Base-by-base conservation (phyloP, 2,888 invertebrate genomes). In the Cephus pygmeus region DNA sequence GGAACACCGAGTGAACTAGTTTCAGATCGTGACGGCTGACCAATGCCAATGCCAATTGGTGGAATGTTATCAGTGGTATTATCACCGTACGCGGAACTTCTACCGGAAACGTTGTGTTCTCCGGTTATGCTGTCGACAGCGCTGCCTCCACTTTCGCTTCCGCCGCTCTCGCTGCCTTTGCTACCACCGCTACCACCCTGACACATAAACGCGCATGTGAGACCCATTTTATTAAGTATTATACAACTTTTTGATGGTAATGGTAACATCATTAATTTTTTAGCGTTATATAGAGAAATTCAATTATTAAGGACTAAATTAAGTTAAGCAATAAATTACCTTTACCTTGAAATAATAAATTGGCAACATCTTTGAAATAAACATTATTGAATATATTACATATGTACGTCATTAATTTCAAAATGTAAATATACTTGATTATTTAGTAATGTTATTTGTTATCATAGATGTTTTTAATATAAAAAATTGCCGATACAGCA, bases 121-220 rank as follows among this genome's bases (percentile, higher is more conserved):
- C 98, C 97, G 34, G 96, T 96, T 86, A 98, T 97, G 88, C 97
- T 98, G 89, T 98, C 98, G 35, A 97, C 97, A 36, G 96, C 97
- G 88, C 97, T 97, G 79, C 97, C 98, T 56, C 97, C 98, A 91
- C 97, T 97, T 90, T 98, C 98, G 15, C 96, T 97, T 77, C 96
- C 97, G 15, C 93, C 93, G 81, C 91, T 91, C 81, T 90, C 91
- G 78, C 91, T 90, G 79, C 90, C 90, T 83, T 91, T 91, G 80
- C 94, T 94, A 83, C 94, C 94, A 77, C 94, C 95, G 79, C 88
- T 87, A 79, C 88, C 89, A 76, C 88, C 89, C 87, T 90, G 84
- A 31, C 56, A 56, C 56, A 56, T 23, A 23, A 15, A 56, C 56
- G 15, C 23, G 56, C 9, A 56, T 15, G 23, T 56, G 56, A 56